A percentile compares a stretch with the other conserved stretches of the same genome.
Conservation (phyloP, 2,797 vertebrate species). For the Selene dorsalis region DNA sequence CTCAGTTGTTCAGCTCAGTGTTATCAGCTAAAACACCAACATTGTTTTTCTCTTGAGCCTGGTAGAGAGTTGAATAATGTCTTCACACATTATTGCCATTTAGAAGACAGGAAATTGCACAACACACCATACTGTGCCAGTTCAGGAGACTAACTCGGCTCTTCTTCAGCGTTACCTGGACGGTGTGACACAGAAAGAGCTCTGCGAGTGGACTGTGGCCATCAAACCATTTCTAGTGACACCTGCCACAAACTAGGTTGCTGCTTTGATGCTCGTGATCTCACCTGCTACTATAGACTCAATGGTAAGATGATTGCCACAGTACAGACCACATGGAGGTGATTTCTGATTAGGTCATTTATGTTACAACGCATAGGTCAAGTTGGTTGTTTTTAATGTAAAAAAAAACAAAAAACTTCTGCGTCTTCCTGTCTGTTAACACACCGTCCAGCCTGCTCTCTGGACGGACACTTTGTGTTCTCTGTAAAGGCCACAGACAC, state of each 20-base stretch:
- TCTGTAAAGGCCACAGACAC: constrained; percentile 66
- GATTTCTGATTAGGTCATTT: too few species aligned
- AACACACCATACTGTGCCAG: too few species aligned
- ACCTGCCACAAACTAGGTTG: constrained; percentile 74
- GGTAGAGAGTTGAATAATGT: not conserved
- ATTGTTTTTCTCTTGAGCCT: not conserved
- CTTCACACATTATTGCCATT: not conserved
- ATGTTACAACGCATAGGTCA: not conserved
- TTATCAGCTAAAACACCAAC: too few species aligned
- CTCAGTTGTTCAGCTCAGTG: too few species aligned
- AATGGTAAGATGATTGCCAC: constrained; percentile 58
- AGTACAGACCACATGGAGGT: not conserved
- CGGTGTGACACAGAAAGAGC: constrained; percentile 55
- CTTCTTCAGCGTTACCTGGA: constrained; percentile 51
- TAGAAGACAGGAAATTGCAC: not conserved
- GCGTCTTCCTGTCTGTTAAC: not conserved
- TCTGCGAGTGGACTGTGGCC: constrained; percentile 71
- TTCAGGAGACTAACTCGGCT: not conserved
- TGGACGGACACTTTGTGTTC: constrained; percentile 82
- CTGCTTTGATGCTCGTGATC: constrained; percentile 66
- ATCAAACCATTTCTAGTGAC: constrained; percentile 36
- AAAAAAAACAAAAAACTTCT: not conserved
- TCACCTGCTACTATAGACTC: constrained; percentile 76
- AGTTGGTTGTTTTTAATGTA: not conserved
- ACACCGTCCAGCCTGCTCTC: constrained; percentile 72